Evolutionary conservation across 2,888 invertebrate species (phyloP).

Genomic region (Eristalinus aeneus): DNA sequence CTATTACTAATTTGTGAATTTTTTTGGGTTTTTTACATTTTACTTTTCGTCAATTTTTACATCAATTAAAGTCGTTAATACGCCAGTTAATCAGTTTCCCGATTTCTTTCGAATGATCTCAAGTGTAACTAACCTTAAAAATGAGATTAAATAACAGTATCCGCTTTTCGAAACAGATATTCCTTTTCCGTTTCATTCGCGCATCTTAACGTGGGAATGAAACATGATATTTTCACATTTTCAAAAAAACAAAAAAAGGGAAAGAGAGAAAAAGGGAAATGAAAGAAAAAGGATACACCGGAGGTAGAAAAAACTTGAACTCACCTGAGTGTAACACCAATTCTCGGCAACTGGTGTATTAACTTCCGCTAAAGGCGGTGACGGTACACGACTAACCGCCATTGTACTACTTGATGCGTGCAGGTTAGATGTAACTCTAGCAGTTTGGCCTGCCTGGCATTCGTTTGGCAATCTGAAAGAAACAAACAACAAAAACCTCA

Average conservation of each 20-base stretch:
- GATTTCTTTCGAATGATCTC: background rate
- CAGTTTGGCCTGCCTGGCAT: conserved; percentile 90
- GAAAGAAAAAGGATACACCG: conserved; percentile 7
- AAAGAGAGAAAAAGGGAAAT: too few species aligned
- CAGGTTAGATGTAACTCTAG: conserved; percentile 92
- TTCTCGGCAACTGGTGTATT: conserved; percentile 99
- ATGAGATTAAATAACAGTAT: conserved; percentile 46
- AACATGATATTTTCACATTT: conserved; percentile 34
- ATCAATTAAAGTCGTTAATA: too few species aligned
- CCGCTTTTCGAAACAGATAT: conserved; percentile 50
- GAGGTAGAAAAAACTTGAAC: conserved; percentile 59
- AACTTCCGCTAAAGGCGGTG: conserved; percentile 96
- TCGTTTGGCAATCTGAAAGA: conserved; percentile 89
- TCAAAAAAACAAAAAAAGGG: background rate
- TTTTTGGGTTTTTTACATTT: too few species aligned
- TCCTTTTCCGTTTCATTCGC: background rate
- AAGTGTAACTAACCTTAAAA: conserved; percentile 22
- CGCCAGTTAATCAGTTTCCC: too few species aligned
- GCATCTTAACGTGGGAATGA: conserved; percentile 33
- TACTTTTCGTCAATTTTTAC: too few species aligned
- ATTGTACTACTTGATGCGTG: conserved; percentile 92
- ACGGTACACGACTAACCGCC: conserved; percentile 98
- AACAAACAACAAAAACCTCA: conserved; percentile 70
- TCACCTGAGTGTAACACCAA: conserved; percentile 99
- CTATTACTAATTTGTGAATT: too few species aligned